Evolutionary conservation across 1,140 invertebrate genomes (phyloP).

Genomic region (Chelonus insularis): DNA sequence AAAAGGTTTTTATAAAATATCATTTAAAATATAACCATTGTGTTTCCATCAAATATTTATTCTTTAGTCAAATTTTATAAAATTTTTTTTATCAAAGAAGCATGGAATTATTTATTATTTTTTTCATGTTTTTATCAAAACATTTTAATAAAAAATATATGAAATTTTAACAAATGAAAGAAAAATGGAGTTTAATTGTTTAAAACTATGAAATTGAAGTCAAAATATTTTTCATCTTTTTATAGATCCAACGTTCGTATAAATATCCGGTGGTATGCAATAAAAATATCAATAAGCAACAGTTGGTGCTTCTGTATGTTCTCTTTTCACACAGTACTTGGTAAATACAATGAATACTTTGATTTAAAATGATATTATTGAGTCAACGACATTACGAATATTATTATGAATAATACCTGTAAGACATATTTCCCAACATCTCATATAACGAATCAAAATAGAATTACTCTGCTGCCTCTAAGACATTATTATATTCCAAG

Average conservation of each 20-base stretch:
- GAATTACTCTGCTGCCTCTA: slow-evolving; percentile 13
- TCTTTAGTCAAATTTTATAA: too few species aligned
- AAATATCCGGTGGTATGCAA: slow-evolving; percentile 35
- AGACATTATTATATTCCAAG: slow-evolving; percentile 23
- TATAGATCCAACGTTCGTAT: slow-evolving; percentile 37
- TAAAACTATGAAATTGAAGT: slow-evolving; percentile 7
- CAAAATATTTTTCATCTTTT: slow-evolving; percentile 41
- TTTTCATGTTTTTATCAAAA: too few species aligned
- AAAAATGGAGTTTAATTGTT: not conserved
- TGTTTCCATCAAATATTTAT: too few species aligned
- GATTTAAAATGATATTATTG: not conserved
- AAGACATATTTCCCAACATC: not conserved
- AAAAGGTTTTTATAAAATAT: too few species aligned
- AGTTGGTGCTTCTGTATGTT: slow-evolving; percentile 29
- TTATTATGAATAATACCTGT: not conserved
- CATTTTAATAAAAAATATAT: too few species aligned
- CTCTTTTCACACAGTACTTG: not conserved
- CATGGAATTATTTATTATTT: too few species aligned
- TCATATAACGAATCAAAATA: slow-evolving; percentile 20
- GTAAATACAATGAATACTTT: slow-evolving; percentile 8
- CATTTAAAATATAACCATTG: too few species aligned
- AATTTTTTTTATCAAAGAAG: too few species aligned
- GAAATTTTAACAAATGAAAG: slow-evolving; percentile 13
- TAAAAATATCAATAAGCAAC: slow-evolving; percentile 40
- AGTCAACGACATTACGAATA: not conserved